phyloP scores from a whole-genome alignment of 2,113 vertebrate genomes.

The Gallinago undulata region DNA sequence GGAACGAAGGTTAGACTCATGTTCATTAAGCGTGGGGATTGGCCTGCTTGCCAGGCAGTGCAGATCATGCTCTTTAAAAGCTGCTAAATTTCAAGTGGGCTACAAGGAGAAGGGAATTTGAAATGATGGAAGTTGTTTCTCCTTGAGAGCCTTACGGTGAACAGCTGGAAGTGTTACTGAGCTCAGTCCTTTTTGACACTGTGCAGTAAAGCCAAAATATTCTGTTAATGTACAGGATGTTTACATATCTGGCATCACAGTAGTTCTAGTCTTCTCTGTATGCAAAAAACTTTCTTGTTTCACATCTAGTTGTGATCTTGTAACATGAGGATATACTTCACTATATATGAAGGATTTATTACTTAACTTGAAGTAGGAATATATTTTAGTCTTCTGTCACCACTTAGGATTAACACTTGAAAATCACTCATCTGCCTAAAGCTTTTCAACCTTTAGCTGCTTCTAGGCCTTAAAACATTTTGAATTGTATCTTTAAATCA shows the following conservation, averaged over 20 bases:
- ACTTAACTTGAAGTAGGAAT: not conserved
- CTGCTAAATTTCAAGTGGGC: not conserved
- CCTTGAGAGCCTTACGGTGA: not conserved
- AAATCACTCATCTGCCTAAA: not conserved
- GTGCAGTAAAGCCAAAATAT: not conserved
- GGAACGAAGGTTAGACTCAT: constrained; percentile 87
- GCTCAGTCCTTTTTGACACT: not conserved
- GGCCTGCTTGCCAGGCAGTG: not conserved
- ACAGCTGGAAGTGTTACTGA: not conserved
- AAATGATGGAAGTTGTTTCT: not conserved
- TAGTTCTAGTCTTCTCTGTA: not conserved
- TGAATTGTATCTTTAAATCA: not conserved
- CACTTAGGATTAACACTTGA: not conserved
- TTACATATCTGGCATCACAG: not conserved
- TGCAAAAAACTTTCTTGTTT: not conserved
- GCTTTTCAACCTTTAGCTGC: not conserved
- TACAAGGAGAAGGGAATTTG: not conserved
- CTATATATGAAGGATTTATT: not conserved
- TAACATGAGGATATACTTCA: not conserved
- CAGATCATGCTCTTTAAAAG: not conserved
- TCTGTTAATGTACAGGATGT: not conserved
- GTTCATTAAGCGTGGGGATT: not conserved
- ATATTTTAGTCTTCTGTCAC: not conserved
- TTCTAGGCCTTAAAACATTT: not conserved
- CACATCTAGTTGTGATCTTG: not conserved